phyloP scores from a whole-genome alignment of 2,113 vertebrate genomes.

The Bubo scandiacus region DNA sequence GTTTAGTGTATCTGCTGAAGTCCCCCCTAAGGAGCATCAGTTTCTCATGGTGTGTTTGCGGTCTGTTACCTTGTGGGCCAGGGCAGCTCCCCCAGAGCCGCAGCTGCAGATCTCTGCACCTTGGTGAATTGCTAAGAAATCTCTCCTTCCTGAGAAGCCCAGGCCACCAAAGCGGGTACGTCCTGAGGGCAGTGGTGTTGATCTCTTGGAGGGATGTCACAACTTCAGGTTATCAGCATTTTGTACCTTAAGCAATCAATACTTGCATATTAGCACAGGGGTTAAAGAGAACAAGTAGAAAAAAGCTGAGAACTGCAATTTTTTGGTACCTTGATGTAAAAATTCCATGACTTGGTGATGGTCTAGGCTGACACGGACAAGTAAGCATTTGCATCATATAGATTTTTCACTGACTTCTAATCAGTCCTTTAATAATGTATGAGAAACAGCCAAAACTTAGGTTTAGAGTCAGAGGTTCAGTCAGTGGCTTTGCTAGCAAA shows the following conservation, averaged over 20 bases:
- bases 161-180: neutral
- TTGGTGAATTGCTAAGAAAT: neutral
- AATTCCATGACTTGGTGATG: neutral
- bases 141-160: neutral
- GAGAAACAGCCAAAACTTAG: neutral
- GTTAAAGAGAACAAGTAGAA: neutral
- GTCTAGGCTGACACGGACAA: neutral
- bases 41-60: neutral
- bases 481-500: neutral
- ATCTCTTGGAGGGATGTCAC: neutral
- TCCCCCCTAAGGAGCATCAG: neutral
- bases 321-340: neutral
- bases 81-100: neutral
- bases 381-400: neutral
- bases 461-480: neutral
- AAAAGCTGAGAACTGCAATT: neutral
- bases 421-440: neutral
- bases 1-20: neutral
- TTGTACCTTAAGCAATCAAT: neutral
- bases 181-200: neutral
- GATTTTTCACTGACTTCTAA: neutral
- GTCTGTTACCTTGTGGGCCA: neutral
- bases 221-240: neutral
- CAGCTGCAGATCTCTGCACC: neutral
- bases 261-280: neutral